Evolutionary conservation across 2,113 vertebrate species (phyloP), one percentile per base, ranked within the genome.

Genomic region (Percopsis transmontana): DNA sequence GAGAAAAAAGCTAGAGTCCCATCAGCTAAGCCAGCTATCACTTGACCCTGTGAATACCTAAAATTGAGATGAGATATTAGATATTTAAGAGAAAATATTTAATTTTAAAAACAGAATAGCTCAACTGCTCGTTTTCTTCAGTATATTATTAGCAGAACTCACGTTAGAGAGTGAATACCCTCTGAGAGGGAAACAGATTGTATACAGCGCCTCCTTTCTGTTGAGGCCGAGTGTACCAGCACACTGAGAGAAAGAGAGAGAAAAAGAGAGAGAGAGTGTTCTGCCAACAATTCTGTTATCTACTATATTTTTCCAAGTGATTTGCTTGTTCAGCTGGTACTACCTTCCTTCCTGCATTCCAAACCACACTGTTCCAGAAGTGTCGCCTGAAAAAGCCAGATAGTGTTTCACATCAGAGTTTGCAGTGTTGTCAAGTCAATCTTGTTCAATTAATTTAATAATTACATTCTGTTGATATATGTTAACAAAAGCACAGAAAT

Each of bases 301-400:
- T 11, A 51, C 12, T 58, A 5, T 71, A 19, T 66, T 52, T 15
- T 6, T 14, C 48, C 16, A 58, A 67, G 18, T 38, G 15, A 64
- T 8, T 51, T 58, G 74, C 62, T 75, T 65, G 41, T 72, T 81
- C 67, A 80, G 77, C 61, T 64, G 39, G 23, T 38, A 18, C 68
- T 79, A 93, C 92, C 91, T 90, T 90, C 92, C 92, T 88, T 93
- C 92, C 85, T 92, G 91, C 74, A 91, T 92, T 72, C 92, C 92
- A 69, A 93, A 91, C 92, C 92, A 93, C 68, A 93, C 89, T 41
- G 91, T 92, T 68, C 91, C 92, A 27, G 71, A 48, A 27, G 85
- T 83, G 50, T 84, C 68, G 64, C 87, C 92, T 92, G 74, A 78
- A 42, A 78, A 69, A 50, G 16, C n/a, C 14, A 66, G 9, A 76